Evolutionary conservation across 2,888 invertebrate genomes (phyloP), one percentile per base, ranked within the genome.

Genomic region (Marronus borbonicus): DNA sequence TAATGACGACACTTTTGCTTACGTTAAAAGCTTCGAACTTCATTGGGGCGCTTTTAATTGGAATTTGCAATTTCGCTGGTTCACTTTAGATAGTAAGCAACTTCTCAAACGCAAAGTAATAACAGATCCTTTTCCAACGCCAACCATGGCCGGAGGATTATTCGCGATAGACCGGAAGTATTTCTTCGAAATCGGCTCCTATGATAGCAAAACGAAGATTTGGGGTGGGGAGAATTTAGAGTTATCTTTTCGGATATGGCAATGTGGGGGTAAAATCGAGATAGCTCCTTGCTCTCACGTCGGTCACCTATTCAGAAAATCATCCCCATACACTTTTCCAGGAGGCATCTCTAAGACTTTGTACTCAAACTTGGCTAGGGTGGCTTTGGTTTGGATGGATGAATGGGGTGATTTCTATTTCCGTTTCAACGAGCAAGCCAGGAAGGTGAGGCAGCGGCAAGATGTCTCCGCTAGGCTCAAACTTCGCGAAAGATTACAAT

Each of bases 301-400:
- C 85, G 98, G 98, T 80, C 98, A 98, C 92, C 97, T 98, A 87
- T 99, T 99, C 94, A 99, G 99, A 79, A 99, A 99, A 85, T 99
- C 98, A 83, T 97, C 97, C 84, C 96, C 96, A 89, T 79, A 79
- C 52, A 78, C 79, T 1, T 98, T 98, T 89, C 96, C 96, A 0
- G 98, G 98, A 0, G 98, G 98, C 0, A 95, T 97, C 4, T 92
- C 93, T 0, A 94, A 95, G 82, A 94, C 97, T n/a, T 90, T 99
- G 0, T 95, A 96, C 96, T 97, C 87, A 91, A 99, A 99, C 91
- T 97, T 98, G 84, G 97, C 98, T 85, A 93, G 99, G 86, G 98
- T 98, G 85, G 99, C 98, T 86, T 97, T 98, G 90, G 99, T 99
- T 86, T 99, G 99, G 99, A 96, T 99, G 95, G 99, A 99, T 93